Percentiles rank a stretch among this genome's conserved stretches.
These are phyloP conservation scores for Amphilophus citrinellus DNA, from an alignment of 2,113 vertebrate species.

Conservation along the genomic window DNA sequence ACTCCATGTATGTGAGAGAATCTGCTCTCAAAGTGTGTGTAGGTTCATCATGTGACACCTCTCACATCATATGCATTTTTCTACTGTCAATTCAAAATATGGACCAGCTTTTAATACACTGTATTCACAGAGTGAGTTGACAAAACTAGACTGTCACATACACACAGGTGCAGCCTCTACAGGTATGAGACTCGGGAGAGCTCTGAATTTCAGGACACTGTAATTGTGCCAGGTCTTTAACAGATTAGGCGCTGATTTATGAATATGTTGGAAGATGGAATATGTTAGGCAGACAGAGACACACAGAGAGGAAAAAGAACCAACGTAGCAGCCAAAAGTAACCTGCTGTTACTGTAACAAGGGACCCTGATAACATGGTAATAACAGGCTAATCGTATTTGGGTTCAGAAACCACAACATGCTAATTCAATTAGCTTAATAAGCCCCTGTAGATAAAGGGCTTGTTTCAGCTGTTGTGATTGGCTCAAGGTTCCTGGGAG, in stretches of 20 bases:
- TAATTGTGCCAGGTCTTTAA: slow-evolving; percentile 25
- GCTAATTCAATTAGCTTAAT: slow-evolving; percentile 84
- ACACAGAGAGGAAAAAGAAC: slow-evolving; percentile 32
- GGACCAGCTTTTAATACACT: not conserved
- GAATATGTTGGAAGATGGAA: slow-evolving; percentile 16
- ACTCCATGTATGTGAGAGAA: not conserved
- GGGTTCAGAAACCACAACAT: slow-evolving; percentile 83
- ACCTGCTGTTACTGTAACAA: slow-evolving; percentile 81
- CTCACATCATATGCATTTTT: not conserved
- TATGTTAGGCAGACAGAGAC: slow-evolving; percentile 32
- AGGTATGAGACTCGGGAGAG: not conserved
- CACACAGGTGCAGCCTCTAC: not conserved
- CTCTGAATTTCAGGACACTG: slow-evolving; percentile 4
- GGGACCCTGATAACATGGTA: slow-evolving; percentile 82
- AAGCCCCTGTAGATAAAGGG: slow-evolving; percentile 81
- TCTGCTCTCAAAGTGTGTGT: not conserved
- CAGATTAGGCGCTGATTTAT: slow-evolving; percentile 39
- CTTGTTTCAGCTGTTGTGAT: slow-evolving; percentile 75
- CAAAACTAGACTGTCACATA: not conserved
- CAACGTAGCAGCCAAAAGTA: slow-evolving; percentile 74
- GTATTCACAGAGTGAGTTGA: not conserved
- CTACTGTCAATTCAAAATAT: not conserved
- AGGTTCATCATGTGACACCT: not conserved
- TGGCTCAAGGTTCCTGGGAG: slow-evolving; percentile 75
- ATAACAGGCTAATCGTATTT: slow-evolving; percentile 83